Evolutionary conservation across 2,113 vertebrate species (phyloP).

Genomic region (Sinocyclocheilus anshuiensis): DNA sequence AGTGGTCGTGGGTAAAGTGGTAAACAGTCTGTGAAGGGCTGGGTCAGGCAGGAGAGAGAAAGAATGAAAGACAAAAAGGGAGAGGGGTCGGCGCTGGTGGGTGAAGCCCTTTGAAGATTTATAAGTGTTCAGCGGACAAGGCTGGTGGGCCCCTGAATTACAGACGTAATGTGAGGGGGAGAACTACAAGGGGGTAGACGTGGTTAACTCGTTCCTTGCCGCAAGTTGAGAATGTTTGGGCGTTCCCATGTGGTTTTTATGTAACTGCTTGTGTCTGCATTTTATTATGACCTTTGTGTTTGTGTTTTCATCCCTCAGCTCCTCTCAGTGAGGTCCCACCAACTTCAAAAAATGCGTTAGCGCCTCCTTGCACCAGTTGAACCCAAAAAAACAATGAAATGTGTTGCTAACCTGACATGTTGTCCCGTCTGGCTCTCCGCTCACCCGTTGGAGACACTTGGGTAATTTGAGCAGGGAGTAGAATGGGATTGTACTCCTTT

Average conservation of each 20-base stretch:
- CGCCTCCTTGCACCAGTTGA: not conserved
- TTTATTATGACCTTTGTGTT: not conserved
- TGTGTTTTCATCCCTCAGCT: conserved; percentile 14
- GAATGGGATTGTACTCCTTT: conserved; percentile 75
- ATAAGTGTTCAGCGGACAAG: conserved; percentile 85
- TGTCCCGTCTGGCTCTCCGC: conserved; percentile 4
- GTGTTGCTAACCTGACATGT: conserved; percentile 7
- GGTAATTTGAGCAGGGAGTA: conserved; percentile 71
- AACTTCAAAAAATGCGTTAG: not conserved
- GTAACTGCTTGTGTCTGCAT: conserved; percentile 19
- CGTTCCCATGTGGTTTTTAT: conserved; percentile 22
- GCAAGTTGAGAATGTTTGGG: conserved; percentile 16
- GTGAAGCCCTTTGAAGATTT: conserved; percentile 88
- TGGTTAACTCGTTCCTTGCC: conserved; percentile 68
- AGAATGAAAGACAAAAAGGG: conserved; percentile 52
- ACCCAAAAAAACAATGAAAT: not conserved
- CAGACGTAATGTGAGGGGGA: conserved; percentile 45
- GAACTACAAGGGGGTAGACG: conserved; percentile 16
- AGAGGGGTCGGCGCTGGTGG: conserved; percentile 64
- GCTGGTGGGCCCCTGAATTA: conserved; percentile 78
- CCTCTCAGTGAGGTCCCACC: not conserved
- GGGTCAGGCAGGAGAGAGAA: not conserved
- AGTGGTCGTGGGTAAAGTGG: conserved; percentile 57
- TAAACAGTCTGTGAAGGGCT: conserved; percentile 44
- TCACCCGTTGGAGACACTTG: conserved; percentile 58